Percentiles rank a stretch among this genome's conserved stretches.
phyloP scores from a whole-genome alignment of 2,888 invertebrate genomes.

The Acholoe squamosa region DNA sequence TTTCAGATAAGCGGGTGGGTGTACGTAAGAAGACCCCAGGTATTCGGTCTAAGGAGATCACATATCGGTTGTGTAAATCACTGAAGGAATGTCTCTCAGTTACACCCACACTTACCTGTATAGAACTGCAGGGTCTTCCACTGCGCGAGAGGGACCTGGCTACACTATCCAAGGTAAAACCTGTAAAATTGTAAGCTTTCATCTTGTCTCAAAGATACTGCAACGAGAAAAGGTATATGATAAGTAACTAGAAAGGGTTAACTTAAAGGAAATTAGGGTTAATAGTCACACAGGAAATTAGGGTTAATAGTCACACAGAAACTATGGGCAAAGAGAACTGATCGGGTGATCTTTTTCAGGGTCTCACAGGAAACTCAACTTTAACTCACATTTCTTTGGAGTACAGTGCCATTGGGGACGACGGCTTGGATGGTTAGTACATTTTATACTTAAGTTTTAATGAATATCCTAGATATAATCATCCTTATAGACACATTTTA shows the following conservation, averaged over 20 bases:
- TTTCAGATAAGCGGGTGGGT: slow-evolving; percentile 41
- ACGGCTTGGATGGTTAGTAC: slow-evolving; percentile 79
- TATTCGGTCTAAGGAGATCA: slow-evolving; percentile 82
- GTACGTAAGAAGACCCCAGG: slow-evolving; percentile 73
- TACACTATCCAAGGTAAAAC: slow-evolving; percentile 79
- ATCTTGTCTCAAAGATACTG: too few relatives aligned
- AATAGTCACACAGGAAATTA: too few relatives aligned
- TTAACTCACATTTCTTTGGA: slow-evolving; percentile 81
- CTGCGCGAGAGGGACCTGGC: slow-evolving; percentile 79
- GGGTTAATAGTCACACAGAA: too few relatives aligned
- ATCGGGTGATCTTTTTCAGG: slow-evolving; percentile 71
- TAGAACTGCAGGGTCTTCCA: slow-evolving; percentile 82
- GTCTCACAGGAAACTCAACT: slow-evolving; percentile 78
- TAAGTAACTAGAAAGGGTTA: too few relatives aligned
- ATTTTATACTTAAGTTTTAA: neutral
- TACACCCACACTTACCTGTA: slow-evolving; percentile 76
- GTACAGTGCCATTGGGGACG: slow-evolving; percentile 80
- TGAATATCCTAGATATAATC: neutral
- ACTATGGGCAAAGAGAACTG: too few relatives aligned
- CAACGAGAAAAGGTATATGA: too few relatives aligned
- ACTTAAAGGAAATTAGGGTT: too few relatives aligned
- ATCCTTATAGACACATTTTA: too few relatives aligned
- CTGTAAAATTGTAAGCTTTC: too few relatives aligned
- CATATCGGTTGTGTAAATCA: slow-evolving; percentile 80
- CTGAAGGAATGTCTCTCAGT: slow-evolving; percentile 80